Evolutionary conservation across 2,113 vertebrate species (phyloP), one percentile per base, ranked within the genome.

Genomic region (Amazona vittata): DNA sequence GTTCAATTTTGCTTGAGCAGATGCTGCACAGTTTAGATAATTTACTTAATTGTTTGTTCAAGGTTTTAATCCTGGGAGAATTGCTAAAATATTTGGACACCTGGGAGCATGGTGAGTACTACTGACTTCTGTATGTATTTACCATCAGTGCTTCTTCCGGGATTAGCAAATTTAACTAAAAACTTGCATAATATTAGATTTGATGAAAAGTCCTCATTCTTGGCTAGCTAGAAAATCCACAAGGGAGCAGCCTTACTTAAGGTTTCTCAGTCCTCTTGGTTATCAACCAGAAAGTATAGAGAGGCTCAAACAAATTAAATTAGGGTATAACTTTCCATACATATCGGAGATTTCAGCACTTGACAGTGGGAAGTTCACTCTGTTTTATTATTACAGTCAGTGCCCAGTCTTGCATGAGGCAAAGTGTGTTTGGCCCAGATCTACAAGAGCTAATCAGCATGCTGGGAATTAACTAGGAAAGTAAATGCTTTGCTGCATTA

Each of bases 221-320:
- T 80, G 21, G 25, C 90, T 93, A 71, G 80, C 44, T 84, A 47
- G 35, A 49, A 83, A 94, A 96, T 57, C 95, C 94, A 96, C 96
- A 96, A 97, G 96, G 86, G 90, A 96, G 94, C 92, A 96, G 94
- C 88, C 93, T 97, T 96, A 93, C 96, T 96, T 94, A 93, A 96
- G 43, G 50, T 94, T 95, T 96, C 50, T 92, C 35, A 94, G 31
- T 44, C n/a, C 43, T 64, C 84, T 84, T 86, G 18, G 29, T 93
- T 96, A 63, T 35, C 73, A 92, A 70, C 16, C 25, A 77, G n/a
- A 59, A 89, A 83, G 19, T 25, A 41, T 3, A 86, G 17, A 85
- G 37, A 94, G 69, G 68, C 28, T 81, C 31, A 86, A 70, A 77
- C 18, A 83, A 80, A 80, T 33, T 8, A 69, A 90, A 78, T 68